Percentiles rank a stretch among this genome's conserved stretches.
These are phyloP conservation scores for Lypha dubia DNA, from an alignment of 2,888 invertebrate genomes.

Conservation along the genomic window DNA sequence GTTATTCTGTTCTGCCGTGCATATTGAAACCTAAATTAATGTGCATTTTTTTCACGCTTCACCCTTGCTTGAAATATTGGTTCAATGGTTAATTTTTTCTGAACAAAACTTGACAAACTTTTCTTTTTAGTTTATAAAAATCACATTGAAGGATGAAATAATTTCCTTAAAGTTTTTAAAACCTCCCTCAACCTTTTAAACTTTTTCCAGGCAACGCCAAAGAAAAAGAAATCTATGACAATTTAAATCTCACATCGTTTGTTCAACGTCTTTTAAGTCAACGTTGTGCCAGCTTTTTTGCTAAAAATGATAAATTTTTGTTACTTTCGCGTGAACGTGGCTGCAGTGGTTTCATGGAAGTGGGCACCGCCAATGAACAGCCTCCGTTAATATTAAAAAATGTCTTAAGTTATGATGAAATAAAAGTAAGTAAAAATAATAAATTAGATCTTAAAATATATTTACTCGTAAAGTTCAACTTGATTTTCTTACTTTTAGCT, in stretches of 20 bases:
- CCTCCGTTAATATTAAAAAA: constrained; percentile 83
- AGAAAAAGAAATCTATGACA: constrained; percentile 82
- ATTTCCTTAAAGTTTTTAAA: not conserved
- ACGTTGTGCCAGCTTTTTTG: constrained; percentile 84
- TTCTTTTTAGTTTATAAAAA: too few relatives aligned
- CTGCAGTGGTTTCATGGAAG: constrained; percentile 84
- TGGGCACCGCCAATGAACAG: constrained; percentile 84
- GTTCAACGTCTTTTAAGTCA: constrained; percentile 85
- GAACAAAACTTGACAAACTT: too few relatives aligned
- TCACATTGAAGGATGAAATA: too few relatives aligned
- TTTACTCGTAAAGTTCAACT: not conserved
- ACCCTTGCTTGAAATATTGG: too few relatives aligned
- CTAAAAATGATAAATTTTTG: constrained; percentile 83
- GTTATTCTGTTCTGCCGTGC: too few relatives aligned
- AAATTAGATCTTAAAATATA: too few relatives aligned
- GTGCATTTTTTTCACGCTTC: too few relatives aligned
- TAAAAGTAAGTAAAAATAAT: constrained; percentile 83
- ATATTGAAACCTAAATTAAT: too few relatives aligned
- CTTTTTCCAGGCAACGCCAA: constrained; percentile 76
- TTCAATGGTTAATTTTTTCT: too few relatives aligned
- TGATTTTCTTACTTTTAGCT: constrained; percentile 73
- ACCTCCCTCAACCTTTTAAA: not conserved
- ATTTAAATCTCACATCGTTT: constrained; percentile 84
- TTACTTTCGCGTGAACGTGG: constrained; percentile 83
- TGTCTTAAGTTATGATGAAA: constrained; percentile 86